Base-by-base conservation (phyloP, 1,140 invertebrate genomes). In the Pseudomyrmex flavicornis region DNA sequence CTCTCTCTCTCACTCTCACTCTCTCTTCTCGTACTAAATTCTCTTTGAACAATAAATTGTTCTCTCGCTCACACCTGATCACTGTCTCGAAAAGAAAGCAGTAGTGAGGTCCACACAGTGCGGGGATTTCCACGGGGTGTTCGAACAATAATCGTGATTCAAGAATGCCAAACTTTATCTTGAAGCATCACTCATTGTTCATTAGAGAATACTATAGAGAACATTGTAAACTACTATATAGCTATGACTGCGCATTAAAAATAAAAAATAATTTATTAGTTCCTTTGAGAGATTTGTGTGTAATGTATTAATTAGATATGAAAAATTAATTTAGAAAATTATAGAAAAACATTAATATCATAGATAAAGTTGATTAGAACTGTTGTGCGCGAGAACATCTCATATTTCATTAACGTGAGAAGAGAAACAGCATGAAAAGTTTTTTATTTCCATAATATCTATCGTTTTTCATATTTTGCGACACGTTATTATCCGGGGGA, bases 131-230 rank as follows among this genome's bases (percentile, higher is more conserved):
- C 46, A 35, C 20, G 46, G 26, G 46, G 35, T 77, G 73, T 52
- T 70, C 65, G 70, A 84, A 74, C 66, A 84, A 88, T 87, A 58
- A 58, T 50, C 54, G 48, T 56, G 26, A 65, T 66, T 10, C 56
- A 13, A 35, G 70, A 63, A 46, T 79, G 86, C 73, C 85, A 87
- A 79, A 35, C 86, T 84, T 62, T 48, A 48, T 69, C 22, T 54
- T n/a, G 15, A 26, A n/a, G 26, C 70, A 20, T 83, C 54, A 35
- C 54, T 61, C 22, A 50, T 48, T 17, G 44, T 22, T 1, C 15
- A 46, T 59, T 70, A 0, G 44, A 48, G 1, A 72, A 15, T 35
- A 20, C 44, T 68, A 68, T 15, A 12, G 46, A 80, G 12, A 72
- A 13, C 9, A 48, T 10, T 22, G 12, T 7, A 26, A 58, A 46